A percentile compares a stretch with the other conserved stretches of the same genome.
Evolutionary conservation across 1,140 invertebrate species (phyloP).

Genomic region (Drosophila orosa): DNA sequence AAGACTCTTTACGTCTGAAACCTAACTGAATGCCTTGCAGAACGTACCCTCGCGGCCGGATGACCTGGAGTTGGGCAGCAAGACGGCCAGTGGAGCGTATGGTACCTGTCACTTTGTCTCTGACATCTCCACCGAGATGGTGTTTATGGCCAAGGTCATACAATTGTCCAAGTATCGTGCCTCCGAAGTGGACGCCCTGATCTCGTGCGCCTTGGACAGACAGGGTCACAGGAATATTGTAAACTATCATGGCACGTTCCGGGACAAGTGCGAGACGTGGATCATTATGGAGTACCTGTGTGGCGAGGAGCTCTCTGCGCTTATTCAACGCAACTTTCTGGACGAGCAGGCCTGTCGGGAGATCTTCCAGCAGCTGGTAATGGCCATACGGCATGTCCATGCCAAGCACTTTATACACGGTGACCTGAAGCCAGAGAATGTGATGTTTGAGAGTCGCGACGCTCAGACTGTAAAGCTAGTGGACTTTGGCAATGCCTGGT

Average conservation of each 20-base stretch:
- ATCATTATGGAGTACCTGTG: constrained; percentile 93
- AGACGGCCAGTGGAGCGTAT: constrained; percentile 51
- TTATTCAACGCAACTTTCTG: constrained; percentile 89
- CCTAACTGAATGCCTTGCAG: constrained; percentile 14
- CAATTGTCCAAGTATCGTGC: constrained; percentile 86
- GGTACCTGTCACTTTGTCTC: constrained; percentile 72
- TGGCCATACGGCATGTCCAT: constrained; percentile 93
- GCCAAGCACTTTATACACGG: constrained; percentile 92
- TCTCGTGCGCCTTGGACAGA: constrained; percentile 62
- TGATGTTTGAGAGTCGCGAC: constrained; percentile 88
- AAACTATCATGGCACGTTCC: constrained; percentile 91
- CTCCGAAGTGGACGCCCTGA: constrained; percentile 77
- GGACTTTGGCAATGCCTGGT: constrained; percentile 95
- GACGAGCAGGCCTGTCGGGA: constrained; percentile 87
- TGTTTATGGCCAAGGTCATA: constrained; percentile 89
- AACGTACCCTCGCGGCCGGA: constrained; percentile 60
- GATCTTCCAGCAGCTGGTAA: constrained; percentile 91
- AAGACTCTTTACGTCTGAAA: not conserved
- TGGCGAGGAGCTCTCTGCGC: constrained; percentile 94
- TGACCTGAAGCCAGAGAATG: constrained; percentile 95
- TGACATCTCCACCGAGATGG: constrained; percentile 56
- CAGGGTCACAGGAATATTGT: constrained; percentile 93
- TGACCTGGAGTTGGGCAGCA: constrained; percentile 65
- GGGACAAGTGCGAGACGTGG: constrained; percentile 92
- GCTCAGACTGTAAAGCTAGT: constrained; percentile 90